Conservation (phyloP, 2,113 vertebrate genomes). For the Neodon shergylaensis region DNA sequence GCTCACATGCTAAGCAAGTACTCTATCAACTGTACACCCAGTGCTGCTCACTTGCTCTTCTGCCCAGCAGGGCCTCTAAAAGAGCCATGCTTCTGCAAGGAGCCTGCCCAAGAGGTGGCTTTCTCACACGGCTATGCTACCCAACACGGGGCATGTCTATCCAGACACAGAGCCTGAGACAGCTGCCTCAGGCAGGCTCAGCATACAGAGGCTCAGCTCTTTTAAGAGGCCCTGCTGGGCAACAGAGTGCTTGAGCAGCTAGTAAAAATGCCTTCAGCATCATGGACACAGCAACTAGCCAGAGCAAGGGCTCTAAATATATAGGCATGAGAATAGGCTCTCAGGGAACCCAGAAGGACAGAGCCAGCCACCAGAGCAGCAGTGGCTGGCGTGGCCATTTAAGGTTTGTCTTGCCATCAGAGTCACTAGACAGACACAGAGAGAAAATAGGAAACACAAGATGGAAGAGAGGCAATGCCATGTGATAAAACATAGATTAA, state of each 20-base stretch:
- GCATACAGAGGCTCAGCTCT: background rate
- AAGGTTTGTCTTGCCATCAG: background rate
- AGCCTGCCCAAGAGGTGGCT: too few relatives aligned
- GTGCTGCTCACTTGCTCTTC: too few relatives aligned
- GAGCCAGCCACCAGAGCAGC: background rate
- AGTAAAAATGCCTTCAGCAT: background rate
- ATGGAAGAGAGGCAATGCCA: background rate
- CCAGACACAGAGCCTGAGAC: background rate
- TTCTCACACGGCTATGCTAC: background rate
- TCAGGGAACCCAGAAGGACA: too few relatives aligned
- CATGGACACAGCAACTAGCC: background rate
- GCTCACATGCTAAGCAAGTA: fast-evolving
- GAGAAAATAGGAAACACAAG: background rate
- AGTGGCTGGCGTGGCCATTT: background rate
- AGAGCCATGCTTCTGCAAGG: too few relatives aligned
- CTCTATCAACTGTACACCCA: background rate
- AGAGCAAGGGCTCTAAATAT: background rate
- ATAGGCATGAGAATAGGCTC: background rate
- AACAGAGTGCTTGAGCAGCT: background rate
- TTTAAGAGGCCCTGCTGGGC: background rate
- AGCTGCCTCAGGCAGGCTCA: background rate
- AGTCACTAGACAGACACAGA: background rate
- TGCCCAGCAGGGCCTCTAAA: too few relatives aligned
- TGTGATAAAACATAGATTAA: background rate
- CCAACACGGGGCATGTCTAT: background rate